phyloP scores from a whole-genome alignment of 1,140 invertebrate genomes.

The Drosophila insularis region DNA sequence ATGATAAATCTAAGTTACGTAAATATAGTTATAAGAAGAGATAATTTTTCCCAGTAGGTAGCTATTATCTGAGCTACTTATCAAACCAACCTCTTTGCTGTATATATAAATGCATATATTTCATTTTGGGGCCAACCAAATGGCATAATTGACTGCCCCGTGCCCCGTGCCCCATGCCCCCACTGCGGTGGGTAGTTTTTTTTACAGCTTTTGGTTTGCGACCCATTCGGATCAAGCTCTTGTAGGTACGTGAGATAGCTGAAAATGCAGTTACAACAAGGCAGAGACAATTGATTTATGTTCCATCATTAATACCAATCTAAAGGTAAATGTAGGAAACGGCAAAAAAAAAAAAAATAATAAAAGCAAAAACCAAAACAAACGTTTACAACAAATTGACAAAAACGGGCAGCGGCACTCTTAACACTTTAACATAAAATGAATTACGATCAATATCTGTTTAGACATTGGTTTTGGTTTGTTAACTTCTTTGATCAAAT shows the following conservation, averaged over 20 bases:
- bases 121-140: slow-evolving; percentile 67
- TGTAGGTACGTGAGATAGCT: slow-evolving; percentile 45
- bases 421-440: neutral
- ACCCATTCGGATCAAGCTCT: slow-evolving; percentile 24
- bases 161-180: neutral
- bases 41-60: too few species aligned
- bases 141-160: slow-evolving; percentile 72
- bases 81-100: neutral
- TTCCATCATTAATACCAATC: slow-evolving; percentile 57
- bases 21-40: too few species aligned
- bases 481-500: too few species aligned
- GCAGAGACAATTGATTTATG: slow-evolving; percentile 47
- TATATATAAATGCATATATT: slow-evolving; percentile 20
- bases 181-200: slow-evolving; percentile 24
- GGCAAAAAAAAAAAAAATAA: neutral
- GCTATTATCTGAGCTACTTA: too few species aligned
- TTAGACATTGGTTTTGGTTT: too few species aligned
- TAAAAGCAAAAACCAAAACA: slow-evolving; percentile 18
- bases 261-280: slow-evolving; percentile 29
- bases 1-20: too few species aligned
- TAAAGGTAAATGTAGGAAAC: slow-evolving; percentile 17
- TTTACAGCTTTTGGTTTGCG: slow-evolving; percentile 30
- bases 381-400: neutral
- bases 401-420: neutral
- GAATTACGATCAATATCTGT: too few species aligned